Percentiles rank a stretch among this genome's conserved stretches.
Evolutionary conservation across 2,797 vertebrate species (phyloP).

Genomic region (Tympanoctomys barrerae): DNA sequence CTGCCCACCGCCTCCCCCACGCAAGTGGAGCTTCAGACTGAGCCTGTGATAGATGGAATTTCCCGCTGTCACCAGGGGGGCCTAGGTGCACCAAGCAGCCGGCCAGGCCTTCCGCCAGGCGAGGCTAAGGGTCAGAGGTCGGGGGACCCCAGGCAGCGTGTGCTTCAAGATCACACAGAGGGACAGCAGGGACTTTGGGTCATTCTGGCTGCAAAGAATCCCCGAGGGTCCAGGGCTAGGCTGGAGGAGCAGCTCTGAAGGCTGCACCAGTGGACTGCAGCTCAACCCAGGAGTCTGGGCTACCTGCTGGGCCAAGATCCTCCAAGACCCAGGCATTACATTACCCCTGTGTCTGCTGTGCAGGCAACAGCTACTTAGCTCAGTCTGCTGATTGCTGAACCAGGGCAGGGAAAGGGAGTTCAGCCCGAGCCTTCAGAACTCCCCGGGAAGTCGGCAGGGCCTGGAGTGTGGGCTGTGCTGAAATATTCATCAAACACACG

Average conservation of each 20-base stretch:
- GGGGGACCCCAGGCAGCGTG: not conserved
- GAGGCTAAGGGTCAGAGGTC: not conserved
- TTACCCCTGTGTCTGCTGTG: not conserved
- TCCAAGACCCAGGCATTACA: not conserved
- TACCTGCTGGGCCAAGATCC: not conserved
- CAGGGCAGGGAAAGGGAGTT: not conserved
- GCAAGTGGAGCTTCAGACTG: not conserved
- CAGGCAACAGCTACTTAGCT: not conserved
- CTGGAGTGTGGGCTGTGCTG: not conserved
- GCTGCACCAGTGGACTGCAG: not conserved
- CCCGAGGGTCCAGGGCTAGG: not conserved
- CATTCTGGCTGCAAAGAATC: conserved; percentile 5
- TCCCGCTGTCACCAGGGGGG: not conserved
- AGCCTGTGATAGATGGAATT: conserved; percentile 24
- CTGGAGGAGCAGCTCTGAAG: not conserved
- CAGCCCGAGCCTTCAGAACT: not conserved
- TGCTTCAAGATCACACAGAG: conserved; percentile 4
- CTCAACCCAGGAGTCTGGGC: not conserved
- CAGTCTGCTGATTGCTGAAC: not conserved
- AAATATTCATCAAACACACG: conserved; percentile 15
- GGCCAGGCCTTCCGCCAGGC: not conserved
- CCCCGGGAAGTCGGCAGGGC: not conserved
- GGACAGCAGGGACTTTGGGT: not conserved
- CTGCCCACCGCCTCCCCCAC: not conserved
- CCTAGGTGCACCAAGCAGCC: not conserved